Evolutionary conservation across 1,140 invertebrate genomes (phyloP).

Genomic region (Brachionus paranguensis): DNA sequence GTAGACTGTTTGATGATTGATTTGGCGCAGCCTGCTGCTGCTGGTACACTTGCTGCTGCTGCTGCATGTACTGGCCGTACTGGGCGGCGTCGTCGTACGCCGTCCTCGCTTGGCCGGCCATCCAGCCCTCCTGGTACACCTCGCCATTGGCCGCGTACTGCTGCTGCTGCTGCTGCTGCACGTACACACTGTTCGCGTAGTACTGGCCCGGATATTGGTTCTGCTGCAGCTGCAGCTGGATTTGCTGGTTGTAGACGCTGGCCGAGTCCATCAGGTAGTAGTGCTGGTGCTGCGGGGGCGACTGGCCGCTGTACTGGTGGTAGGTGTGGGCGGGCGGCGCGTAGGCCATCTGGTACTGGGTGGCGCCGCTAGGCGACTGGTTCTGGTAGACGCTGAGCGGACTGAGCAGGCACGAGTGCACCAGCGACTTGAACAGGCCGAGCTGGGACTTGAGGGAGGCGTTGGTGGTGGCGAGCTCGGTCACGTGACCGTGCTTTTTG

Average conservation of each 20-base stretch:
- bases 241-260: slow-evolving; percentile 29
- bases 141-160: not conserved
- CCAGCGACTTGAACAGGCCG: slow-evolving; percentile 7
- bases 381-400: not conserved
- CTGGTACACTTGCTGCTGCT: not conserved
- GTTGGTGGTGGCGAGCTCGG: not conserved
- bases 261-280: slow-evolving; percentile 21
- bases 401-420: not conserved
- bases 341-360: not conserved
- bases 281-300: not conserved
- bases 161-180: not conserved
- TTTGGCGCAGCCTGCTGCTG: not conserved
- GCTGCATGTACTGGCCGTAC: not conserved
- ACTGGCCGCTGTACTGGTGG: not conserved
- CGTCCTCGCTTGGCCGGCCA: not conserved
- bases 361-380: not conserved
- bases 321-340: not conserved
- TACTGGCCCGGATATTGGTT: not conserved
- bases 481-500: not conserved
- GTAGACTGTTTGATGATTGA: not conserved
- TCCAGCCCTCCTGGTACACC: not conserved
- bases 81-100: not conserved
- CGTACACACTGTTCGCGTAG: not conserved
- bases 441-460: not conserved
- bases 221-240: slow-evolving; percentile 18